phyloP scores from a whole-genome alignment of 1,140 invertebrate species.

The Thaumetopoea pityocampa region DNA sequence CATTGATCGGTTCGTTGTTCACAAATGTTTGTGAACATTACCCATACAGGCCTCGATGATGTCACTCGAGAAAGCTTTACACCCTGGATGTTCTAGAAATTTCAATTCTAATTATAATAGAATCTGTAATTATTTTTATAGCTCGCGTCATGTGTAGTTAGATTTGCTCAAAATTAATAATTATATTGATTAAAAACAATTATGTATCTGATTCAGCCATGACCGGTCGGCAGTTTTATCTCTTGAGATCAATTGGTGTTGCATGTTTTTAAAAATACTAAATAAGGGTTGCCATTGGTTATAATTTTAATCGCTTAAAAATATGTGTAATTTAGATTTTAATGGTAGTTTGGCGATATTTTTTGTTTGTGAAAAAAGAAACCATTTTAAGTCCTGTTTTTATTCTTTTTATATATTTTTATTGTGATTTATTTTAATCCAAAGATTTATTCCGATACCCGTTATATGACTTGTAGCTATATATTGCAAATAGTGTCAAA shows the following conservation, averaged over 20 bases:
- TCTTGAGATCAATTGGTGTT: too few relatives aligned
- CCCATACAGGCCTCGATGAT: too few relatives aligned
- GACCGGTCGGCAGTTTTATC: too few relatives aligned
- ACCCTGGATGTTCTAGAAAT: too few relatives aligned
- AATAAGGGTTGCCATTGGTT: too few relatives aligned
- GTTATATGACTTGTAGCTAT: slow-evolving; percentile 27
- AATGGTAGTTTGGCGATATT: slow-evolving; percentile 8
- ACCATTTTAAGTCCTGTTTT: neutral
- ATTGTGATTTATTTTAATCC: slow-evolving; percentile 29
- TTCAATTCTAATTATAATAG: neutral
- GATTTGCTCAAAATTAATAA: slow-evolving; percentile 30
- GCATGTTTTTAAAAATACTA: too few relatives aligned
- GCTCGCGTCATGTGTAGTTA: slow-evolving; percentile 25
- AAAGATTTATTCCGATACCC: slow-evolving; percentile 24
- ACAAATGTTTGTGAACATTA: too few relatives aligned
- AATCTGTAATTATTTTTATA: slow-evolving; percentile 1
- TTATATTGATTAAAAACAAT: neutral
- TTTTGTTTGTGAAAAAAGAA: slow-evolving; percentile 6
- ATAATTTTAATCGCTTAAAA: too few relatives aligned
- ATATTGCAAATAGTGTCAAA: slow-evolving; percentile 10
- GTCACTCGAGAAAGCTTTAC: too few relatives aligned
- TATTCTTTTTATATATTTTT: slow-evolving; percentile 20
- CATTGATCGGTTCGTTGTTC: too few relatives aligned
- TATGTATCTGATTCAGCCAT: too few relatives aligned
- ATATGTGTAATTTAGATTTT: too few relatives aligned